Evolutionary conservation across 2,888 invertebrate genomes (phyloP).

Genomic region (Cheilosia soror): DNA sequence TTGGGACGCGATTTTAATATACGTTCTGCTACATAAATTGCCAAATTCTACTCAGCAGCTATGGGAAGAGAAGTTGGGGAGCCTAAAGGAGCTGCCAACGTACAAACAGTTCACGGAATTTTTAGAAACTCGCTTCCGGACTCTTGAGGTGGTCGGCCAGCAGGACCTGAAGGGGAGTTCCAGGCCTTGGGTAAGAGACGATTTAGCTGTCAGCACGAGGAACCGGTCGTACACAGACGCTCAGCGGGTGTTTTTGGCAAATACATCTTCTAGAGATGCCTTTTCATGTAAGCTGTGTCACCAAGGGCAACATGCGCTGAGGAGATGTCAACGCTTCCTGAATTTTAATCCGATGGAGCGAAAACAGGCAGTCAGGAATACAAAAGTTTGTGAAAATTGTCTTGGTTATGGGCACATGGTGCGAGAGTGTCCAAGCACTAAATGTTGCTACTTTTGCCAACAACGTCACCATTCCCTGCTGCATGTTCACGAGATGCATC

Average conservation of each 20-base stretch:
- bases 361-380: background rate
- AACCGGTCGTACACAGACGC: background rate
- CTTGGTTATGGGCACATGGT: background rate
- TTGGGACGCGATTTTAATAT: too few relatives aligned
- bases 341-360: background rate
- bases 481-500: background rate
- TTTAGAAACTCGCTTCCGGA: background rate
- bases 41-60: too few relatives aligned
- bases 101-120: background rate
- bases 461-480: background rate
- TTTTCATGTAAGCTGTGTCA: background rate
- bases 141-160: background rate
- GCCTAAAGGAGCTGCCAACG: background rate
- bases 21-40: too few relatives aligned
- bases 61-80: constrained; percentile 9
- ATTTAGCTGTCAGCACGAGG: background rate
- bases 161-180: background rate
- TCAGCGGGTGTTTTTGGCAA: background rate
- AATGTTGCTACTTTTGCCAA: background rate
- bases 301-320: background rate
- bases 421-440: background rate
- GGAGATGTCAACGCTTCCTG: background rate
- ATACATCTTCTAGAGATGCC: background rate
- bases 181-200: background rate
- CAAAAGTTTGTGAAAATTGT: background rate